phyloP scores from a whole-genome alignment of 2,888 invertebrate species.

The Drymonia ruficornis region DNA sequence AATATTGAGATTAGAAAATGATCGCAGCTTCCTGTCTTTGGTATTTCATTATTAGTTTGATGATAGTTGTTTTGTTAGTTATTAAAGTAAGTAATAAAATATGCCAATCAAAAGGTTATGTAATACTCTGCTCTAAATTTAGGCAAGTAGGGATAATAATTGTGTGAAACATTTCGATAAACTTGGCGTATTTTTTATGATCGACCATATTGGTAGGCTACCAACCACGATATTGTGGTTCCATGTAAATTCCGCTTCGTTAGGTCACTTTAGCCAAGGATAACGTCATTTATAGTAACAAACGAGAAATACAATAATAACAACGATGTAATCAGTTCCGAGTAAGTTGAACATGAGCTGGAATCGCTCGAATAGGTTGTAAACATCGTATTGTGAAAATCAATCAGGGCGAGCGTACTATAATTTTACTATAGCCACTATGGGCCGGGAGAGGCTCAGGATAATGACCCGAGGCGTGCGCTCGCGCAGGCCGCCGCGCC shows the following conservation, averaged over 20 bases:
- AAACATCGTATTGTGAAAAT: constrained; percentile 37
- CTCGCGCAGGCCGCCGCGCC: constrained; percentile 20
- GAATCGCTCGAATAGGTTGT: constrained; percentile 43
- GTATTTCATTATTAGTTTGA: constrained; percentile 15
- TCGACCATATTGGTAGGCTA: too few species aligned
- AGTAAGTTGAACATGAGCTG: constrained; percentile 32
- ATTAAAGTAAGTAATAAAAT: too few species aligned
- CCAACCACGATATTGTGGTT: neutral
- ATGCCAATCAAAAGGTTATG: too few species aligned
- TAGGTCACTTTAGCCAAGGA: neutral
- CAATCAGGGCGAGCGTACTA: constrained; percentile 36
- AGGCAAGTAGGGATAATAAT: too few species aligned
- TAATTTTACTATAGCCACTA: constrained; percentile 38
- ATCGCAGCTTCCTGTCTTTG: constrained; percentile 34
- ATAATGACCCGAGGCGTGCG: constrained; percentile 44
- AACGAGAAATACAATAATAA: constrained; percentile 22
- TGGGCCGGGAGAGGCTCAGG: constrained; percentile 35
- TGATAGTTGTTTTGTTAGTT: constrained; percentile 7
- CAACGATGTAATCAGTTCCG: constrained; percentile 36
- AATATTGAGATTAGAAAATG: constrained; percentile 25
- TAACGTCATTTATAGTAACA: constrained; percentile 12
- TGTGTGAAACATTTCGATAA: too few species aligned
- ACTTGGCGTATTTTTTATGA: too few species aligned
- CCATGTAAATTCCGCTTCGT: neutral
- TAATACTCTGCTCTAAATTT: too few species aligned